These are phyloP conservation scores for Papilio helenus DNA, from an alignment of 1,140 invertebrate genomes.

Conservation along the genomic window DNA sequence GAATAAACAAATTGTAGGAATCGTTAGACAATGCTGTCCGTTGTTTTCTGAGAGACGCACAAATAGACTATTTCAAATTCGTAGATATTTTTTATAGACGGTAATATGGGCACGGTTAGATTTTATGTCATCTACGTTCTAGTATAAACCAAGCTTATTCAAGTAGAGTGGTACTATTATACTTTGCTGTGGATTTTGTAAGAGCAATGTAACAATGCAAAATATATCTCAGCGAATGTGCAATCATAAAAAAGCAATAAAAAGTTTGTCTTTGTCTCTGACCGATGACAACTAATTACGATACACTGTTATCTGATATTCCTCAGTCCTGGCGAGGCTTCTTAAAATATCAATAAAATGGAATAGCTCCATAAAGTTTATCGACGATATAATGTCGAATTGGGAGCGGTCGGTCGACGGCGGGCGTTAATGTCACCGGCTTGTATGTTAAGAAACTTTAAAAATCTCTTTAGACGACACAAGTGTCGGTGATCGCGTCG, in stretches of 20 bases:
- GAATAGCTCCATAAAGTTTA: slow-evolving; percentile 60
- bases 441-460: slow-evolving; percentile 46
- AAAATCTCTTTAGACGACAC: slow-evolving; percentile 43
- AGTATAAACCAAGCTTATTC: not conserved
- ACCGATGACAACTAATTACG: slow-evolving; percentile 49
- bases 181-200: no score
- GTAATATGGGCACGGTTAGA: not conserved
- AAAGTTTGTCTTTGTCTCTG: not conserved
- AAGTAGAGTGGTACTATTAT: not conserved
- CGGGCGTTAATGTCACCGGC: slow-evolving; percentile 46
- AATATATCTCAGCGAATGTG: not conserved
- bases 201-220: not conserved
- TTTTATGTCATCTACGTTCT: not conserved
- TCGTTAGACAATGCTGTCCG: slow-evolving; percentile 28
- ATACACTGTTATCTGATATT: slow-evolving; percentile 47
- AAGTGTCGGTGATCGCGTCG: slow-evolving; percentile 47
- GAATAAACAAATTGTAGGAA: slow-evolving; percentile 33
- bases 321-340: slow-evolving; percentile 40
- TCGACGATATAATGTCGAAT: slow-evolving; percentile 52
- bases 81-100: slow-evolving; percentile 2
- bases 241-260: not conserved
- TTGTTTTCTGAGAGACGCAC: slow-evolving; percentile 20
- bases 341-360: slow-evolving; percentile 57
- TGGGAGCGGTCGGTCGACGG: slow-evolving; percentile 47
- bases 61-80: not conserved